Percentiles rank a stretch among this genome's conserved stretches.
These are phyloP conservation scores for Vireo griseus DNA, from an alignment of 2,797 vertebrate species.

Conservation along the genomic window DNA sequence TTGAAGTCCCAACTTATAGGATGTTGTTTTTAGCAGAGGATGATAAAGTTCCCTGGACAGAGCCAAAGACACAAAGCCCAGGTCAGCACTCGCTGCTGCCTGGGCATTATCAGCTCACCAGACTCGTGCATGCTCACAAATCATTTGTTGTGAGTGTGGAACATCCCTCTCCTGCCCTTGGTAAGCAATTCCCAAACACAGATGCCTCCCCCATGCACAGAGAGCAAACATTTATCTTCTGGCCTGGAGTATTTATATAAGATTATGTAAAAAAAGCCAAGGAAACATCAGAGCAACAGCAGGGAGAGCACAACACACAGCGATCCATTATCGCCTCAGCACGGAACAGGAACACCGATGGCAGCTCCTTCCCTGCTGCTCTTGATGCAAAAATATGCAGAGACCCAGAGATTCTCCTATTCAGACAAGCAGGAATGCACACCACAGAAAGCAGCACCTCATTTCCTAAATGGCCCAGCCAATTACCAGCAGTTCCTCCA, in stretches of 20 bases:
- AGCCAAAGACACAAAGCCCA: not conserved
- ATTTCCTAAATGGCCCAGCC: not conserved
- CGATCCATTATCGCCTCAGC: not conserved
- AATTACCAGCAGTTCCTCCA: not conserved
- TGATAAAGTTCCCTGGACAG: not conserved
- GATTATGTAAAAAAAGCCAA: not conserved
- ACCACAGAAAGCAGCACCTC: not conserved
- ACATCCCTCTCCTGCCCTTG: not conserved
- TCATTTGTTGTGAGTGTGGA: not conserved
- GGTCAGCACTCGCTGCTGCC: not conserved
- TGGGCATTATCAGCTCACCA: not conserved
- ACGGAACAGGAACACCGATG: not conserved
- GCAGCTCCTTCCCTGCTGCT: not conserved
- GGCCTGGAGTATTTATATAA: not conserved
- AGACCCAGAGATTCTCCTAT: not conserved
- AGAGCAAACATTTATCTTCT: slow-evolving; percentile 2
- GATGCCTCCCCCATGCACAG: not conserved
- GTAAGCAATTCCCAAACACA: not conserved
- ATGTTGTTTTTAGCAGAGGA: not conserved
- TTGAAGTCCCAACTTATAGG: not conserved
- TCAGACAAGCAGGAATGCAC: not conserved
- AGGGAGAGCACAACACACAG: not conserved
- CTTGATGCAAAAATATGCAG: slow-evolving; percentile 21
- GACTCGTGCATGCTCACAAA: fast-evolving
- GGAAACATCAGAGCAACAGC: not conserved